Evolutionary conservation across 1,140 invertebrate genomes (phyloP), one percentile per base, ranked within the genome.

Genomic region (Magallana angulata): DNA sequence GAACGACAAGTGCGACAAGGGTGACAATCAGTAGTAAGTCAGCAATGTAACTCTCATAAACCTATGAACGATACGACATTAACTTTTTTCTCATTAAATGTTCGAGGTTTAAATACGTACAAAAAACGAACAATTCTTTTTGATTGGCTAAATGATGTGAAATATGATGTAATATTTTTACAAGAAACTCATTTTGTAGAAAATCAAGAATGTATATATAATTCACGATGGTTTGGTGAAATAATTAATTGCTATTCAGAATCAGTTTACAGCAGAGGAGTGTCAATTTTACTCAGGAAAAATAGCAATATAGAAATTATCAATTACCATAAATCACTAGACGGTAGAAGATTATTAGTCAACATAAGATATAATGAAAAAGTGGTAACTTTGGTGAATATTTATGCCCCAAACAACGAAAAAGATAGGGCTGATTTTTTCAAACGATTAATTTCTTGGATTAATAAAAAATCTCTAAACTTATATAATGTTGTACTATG

Each of bases 151-250:
- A 48, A 0, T 0, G 36, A 48, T 48, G 36, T 0, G 36, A 48
- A 48, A 48, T 48, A 48, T 48, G 36, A 48, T 48, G 36, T 7
- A 68, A 18, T 68, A 68, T n/a, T 14, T 18, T 68, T 68, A 68
- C 62, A 68, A 18, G n/a, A 68, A 68, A 68, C n/a, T 18, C 62
- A 68, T 68, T 68, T 68, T 68, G 62, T 68, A n/a, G 18, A 68
- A 68, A 18, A 68, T n/a, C 62, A 68, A n/a, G 62, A 68, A 68
- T 68, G 16, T 18, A 68, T 68, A 68, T 68, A 68, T 18, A 68
- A 68, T 68, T 68, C n/a, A 7, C 12, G 62, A 68, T 68, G 62
- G 62, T n/a, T 68, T 68, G 62, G 7, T 68, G 16, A n/a, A n/a
- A 8, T 18, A 18, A 68, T 68, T n/a, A 7, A 14, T 68, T 16